These are phyloP conservation scores for Chelonus insularis DNA, from an alignment of 1,140 invertebrate species.

Conservation along the genomic window DNA sequence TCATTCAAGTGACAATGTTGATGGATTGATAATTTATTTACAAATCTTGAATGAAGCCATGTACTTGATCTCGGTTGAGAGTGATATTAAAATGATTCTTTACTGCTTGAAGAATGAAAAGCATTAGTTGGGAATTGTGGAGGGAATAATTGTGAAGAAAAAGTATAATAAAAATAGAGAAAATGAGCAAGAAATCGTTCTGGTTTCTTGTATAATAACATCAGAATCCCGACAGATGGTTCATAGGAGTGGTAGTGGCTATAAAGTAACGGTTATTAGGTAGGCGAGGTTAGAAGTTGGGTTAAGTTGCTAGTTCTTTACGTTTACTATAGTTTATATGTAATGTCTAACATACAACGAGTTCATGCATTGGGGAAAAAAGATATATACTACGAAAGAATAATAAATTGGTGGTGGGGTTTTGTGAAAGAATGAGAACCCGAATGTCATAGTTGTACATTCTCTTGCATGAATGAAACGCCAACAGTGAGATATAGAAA, in stretches of 20 bases:
- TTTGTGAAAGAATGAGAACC: background rate
- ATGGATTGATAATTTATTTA: no score
- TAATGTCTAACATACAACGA: background rate
- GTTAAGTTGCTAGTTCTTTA: background rate
- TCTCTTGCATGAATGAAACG: conserved; percentile 19
- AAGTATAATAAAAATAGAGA: background rate
- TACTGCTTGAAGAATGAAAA: no score
- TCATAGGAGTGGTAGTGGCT: background rate
- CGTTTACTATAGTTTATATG: background rate
- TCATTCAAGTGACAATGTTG: no score
- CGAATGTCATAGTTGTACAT: background rate
- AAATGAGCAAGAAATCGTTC: background rate
- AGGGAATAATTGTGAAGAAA: no score
- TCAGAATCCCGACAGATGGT: background rate
- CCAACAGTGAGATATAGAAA: conserved; percentile 19
- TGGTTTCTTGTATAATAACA: background rate
- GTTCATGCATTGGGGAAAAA: no score
- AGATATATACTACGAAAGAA: conserved; percentile 5
- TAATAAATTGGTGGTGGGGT: background rate
- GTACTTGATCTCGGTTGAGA: no score
- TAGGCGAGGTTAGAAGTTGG: conserved; percentile 12
- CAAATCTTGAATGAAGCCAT: no score
- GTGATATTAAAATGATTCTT: no score
- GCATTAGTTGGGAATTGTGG: no score
- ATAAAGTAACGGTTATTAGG: conserved; percentile 13